Base-by-base conservation (phyloP, 2,888 invertebrate genomes). In the Calliphora vomitoria region DNA sequence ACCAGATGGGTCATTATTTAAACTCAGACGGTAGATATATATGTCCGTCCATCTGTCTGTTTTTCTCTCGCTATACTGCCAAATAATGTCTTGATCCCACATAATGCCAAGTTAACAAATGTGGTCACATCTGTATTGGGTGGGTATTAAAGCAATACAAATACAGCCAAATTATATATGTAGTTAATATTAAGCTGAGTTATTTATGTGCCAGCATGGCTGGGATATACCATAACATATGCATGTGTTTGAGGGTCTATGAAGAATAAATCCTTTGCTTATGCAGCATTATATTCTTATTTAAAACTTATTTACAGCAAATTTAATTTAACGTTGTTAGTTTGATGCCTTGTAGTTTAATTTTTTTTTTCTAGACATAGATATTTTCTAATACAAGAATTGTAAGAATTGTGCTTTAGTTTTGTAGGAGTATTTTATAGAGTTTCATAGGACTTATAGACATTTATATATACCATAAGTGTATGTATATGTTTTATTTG, bases 271-370 rank as follows among this genome's bases (percentile, higher is more conserved):
- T 15, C 13, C 44, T 55, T 41, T n/a, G 31, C 68, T 31, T 44
- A 25, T 35, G 10, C n/a, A 64, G 15, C 44, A 8, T 15, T 0
- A 53, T 38, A 55, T 18, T 66, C 25, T 41, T 80, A 47, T 62
- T 50, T 38, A 38, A 71, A 71, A 71, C 62, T 71, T 64, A 81
- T 72, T 72, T 25, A 64, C 31, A 72, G 25, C 18, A 72, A 72
- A 81, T 72, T 81, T 71, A 72, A 81, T 81, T 64, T 64, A 53
- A 72, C 15, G 31, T 72, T 81, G 62, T 55, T 64, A 20, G 20
- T 60, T 72, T 53, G 62, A 38, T 72, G 25, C 6, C 69, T 41
- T 38, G n/a, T 41, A 72, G 50, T 47, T 69, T 62, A 11, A 0
- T 3, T 31, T 50, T 60, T 35, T 31, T 50, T 50, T 71, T 41